These are phyloP conservation scores for Hetaerina americana DNA, from an alignment of 1,140 invertebrate genomes.

Conservation along the genomic window DNA sequence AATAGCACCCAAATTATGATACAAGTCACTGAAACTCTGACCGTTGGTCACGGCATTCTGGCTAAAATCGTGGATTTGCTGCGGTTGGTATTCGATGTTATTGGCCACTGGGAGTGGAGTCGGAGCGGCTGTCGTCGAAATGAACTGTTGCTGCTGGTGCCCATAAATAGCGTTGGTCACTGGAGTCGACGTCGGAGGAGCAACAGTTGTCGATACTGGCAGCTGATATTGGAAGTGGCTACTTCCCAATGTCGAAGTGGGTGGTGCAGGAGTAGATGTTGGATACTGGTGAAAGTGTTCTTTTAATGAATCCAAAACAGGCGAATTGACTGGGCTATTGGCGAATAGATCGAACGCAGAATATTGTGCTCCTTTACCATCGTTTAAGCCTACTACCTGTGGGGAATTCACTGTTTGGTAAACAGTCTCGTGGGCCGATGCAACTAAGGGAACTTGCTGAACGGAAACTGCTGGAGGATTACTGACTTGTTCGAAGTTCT, in stretches of 20 bases:
- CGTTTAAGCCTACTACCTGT: not conserved
- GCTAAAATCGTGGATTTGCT: not conserved
- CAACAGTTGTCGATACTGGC: not conserved
- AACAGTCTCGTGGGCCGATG: not conserved
- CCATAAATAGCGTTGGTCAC: too few species aligned
- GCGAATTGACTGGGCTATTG: not conserved
- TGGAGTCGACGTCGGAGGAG: not conserved
- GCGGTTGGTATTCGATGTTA: not conserved
- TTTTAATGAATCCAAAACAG: not conserved
- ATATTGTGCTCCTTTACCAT: not conserved
- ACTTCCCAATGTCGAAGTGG: not conserved
- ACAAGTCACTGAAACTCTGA: too few species aligned
- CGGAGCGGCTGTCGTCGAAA: not conserved
- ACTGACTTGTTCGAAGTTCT: too few species aligned
- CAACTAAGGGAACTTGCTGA: not conserved
- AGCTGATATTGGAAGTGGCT: not conserved
- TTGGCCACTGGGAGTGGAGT: too few species aligned
- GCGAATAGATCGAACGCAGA: not conserved
- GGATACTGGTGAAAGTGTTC: not conserved
- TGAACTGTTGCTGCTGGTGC: not conserved
- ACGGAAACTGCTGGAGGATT: not conserved
- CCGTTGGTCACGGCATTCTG: not conserved
- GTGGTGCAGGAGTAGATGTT: not conserved
- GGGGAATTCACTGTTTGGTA: not conserved
- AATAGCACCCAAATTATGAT: too few species aligned